phyloP scores from a whole-genome alignment of 2,888 invertebrate species.

The Erannis defoliaria region DNA sequence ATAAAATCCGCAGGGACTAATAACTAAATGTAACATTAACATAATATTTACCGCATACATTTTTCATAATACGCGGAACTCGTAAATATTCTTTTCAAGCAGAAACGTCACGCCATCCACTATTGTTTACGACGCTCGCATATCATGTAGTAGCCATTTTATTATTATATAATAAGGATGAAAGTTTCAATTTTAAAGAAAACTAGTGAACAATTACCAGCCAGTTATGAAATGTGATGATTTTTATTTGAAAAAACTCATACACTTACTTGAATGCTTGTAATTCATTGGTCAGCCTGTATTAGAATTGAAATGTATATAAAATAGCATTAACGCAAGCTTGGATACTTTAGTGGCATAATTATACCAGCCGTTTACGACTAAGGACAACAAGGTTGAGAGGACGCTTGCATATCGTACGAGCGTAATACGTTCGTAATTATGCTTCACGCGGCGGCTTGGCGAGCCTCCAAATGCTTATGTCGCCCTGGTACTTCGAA shows the following conservation, averaged over 20 bases:
- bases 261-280: background rate
- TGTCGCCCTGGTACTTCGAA: conserved; percentile 50
- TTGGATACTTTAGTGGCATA: background rate
- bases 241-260: too few species aligned
- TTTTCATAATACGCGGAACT: conserved; percentile 36
- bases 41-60: conserved; percentile 25
- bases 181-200: background rate
- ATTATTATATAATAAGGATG: too few species aligned
- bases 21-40: conserved; percentile 8
- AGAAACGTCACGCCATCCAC: conserved; percentile 49
- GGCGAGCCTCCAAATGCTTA: conserved; percentile 49
- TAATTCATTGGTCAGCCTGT: background rate
- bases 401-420: conserved; percentile 50
- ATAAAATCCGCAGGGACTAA: background rate
- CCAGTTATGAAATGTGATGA: too few species aligned
- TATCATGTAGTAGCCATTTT: conserved; percentile 1
- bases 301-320: too few species aligned
- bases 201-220: background rate
- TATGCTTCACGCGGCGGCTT: conserved; percentile 49
- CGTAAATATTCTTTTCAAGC: conserved; percentile 24
- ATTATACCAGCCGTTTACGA: conserved; percentile 17
- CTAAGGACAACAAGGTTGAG: conserved; percentile 46
- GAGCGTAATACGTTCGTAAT: conserved; percentile 50
- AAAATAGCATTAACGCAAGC: background rate
- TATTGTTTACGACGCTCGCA: conserved; percentile 54